These are phyloP conservation scores for Percina caprodes DNA, from an alignment of 2,113 vertebrate species.

Conservation along the genomic window DNA sequence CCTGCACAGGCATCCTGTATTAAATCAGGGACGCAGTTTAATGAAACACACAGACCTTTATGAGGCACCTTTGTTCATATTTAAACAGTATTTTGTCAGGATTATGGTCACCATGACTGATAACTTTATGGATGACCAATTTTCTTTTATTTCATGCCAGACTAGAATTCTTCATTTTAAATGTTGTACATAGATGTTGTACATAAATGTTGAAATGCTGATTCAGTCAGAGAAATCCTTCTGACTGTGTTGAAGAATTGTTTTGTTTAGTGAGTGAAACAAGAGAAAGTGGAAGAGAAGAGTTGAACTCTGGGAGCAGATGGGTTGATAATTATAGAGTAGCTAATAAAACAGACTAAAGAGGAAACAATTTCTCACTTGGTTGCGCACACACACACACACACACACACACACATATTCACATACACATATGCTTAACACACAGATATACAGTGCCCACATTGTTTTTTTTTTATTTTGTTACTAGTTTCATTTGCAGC, in stretches of 20 bases:
- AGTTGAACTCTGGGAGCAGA: slow-evolving; percentile 65
- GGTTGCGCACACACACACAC: slow-evolving; percentile 4
- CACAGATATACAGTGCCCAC: background rate
- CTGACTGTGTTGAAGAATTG: slow-evolving; percentile 20
- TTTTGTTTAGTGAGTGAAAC: slow-evolving; percentile 8
- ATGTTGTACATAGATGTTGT: background rate
- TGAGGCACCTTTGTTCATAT: background rate
- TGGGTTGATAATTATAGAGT: slow-evolving; percentile 60
- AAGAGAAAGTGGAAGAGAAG: slow-evolving; percentile 30
- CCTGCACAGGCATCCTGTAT: background rate
- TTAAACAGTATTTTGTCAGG: background rate
- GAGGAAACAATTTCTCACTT: slow-evolving; percentile 67
- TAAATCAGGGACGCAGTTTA: background rate
- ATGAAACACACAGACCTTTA: background rate
- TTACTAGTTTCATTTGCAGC: background rate
- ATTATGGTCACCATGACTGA: background rate
- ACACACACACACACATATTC: slow-evolving; percentile 6
- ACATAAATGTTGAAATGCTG: no score
- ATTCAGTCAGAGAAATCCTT: slow-evolving; percentile 32
- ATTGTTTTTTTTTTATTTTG: background rate
- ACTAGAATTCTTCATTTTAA: background rate
- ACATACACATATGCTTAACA: no score
- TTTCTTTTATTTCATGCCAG: background rate
- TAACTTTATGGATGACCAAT: no score
- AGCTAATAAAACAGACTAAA: slow-evolving; percentile 62